These are phyloP conservation scores for Podilymbus podiceps DNA, from an alignment of 2,113 vertebrate species.

Conservation along the genomic window DNA sequence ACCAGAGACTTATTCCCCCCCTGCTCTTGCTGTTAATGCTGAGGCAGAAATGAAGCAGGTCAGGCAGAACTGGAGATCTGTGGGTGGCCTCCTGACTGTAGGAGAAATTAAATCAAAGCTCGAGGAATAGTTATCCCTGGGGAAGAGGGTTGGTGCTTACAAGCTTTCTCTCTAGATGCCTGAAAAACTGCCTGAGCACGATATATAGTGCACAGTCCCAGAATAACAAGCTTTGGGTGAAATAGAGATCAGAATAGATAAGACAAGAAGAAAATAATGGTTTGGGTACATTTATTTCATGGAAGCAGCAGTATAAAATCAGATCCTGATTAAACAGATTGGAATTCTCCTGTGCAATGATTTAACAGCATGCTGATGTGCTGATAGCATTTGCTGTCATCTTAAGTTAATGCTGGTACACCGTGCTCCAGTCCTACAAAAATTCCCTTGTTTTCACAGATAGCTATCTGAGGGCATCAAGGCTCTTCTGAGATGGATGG, in stretches of 20 bases:
- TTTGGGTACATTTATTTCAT: neutral
- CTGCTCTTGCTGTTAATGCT: neutral
- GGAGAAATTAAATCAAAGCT: conserved; percentile 48
- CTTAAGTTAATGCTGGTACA: neutral
- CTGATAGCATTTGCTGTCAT: neutral
- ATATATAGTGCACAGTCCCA: neutral
- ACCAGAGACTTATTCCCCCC: neutral
- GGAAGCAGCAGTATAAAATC: conserved; percentile 9
- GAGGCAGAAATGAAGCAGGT: neutral
- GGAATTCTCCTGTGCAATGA: conserved; percentile 34
- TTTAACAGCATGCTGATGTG: conserved; percentile 16
- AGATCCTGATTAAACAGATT: neutral
- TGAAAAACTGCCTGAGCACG: neutral
- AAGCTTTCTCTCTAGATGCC: neutral
- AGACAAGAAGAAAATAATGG: neutral
- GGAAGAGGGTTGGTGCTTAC: conserved; percentile 1
- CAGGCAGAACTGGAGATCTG: neutral
- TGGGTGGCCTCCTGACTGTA: conserved; percentile 26
- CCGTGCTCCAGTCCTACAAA: neutral
- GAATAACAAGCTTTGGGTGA: neutral
- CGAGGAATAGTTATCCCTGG: conserved; percentile 7
- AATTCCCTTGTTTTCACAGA: conserved; percentile 11
- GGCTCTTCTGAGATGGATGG: conserved; percentile 12
- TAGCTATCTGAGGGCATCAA: neutral
- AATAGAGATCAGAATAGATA: neutral